phyloP scores from a whole-genome alignment of 2,797 vertebrate species.

The Typhlichthys subterraneus region DNA sequence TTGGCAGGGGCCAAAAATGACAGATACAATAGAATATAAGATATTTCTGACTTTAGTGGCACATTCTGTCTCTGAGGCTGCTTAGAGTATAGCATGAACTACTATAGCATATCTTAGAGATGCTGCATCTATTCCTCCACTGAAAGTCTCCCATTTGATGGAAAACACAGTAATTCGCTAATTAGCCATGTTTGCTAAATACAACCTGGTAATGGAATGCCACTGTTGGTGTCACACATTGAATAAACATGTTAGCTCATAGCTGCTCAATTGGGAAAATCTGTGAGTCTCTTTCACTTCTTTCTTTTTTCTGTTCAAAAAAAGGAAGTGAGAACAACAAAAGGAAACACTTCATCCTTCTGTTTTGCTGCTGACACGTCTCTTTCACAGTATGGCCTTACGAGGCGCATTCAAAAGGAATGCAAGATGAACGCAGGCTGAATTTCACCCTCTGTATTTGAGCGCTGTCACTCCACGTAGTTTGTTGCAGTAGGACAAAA shows the following conservation, averaged over 20 bases:
- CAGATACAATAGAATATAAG: background rate
- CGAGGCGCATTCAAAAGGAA: conserved; percentile 53
- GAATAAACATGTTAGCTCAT: conserved; percentile 55
- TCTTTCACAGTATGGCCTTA: conserved; percentile 33
- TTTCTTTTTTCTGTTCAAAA: conserved; percentile 24
- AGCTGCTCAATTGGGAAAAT: conserved; percentile 31
- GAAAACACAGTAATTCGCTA: conserved; percentile 69
- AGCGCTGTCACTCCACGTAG: conserved; percentile 25
- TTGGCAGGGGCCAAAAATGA: background rate
- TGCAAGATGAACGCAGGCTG: conserved; percentile 44
- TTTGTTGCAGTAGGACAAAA: conserved; percentile 28
- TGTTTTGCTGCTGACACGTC: conserved; percentile 23
- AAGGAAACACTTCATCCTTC: conserved; percentile 35
- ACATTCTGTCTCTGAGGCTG: conserved; percentile 15
- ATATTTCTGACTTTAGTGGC: conserved; percentile 6
- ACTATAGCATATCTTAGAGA: conserved; percentile 30
- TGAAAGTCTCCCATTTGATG: conserved; percentile 52
- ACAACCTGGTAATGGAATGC: conserved; percentile 37
- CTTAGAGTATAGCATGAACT: conserved; percentile 18
- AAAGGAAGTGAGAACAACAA: conserved; percentile 38
- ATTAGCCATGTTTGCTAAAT: conserved; percentile 71
- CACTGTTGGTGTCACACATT: conserved; percentile 48
- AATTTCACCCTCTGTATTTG: conserved; percentile 24
- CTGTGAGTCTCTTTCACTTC: conserved; percentile 27
- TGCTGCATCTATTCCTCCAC: conserved; percentile 47